phyloP scores from a whole-genome alignment of 2,888 invertebrate species.

The Osmoderma eremita region DNA sequence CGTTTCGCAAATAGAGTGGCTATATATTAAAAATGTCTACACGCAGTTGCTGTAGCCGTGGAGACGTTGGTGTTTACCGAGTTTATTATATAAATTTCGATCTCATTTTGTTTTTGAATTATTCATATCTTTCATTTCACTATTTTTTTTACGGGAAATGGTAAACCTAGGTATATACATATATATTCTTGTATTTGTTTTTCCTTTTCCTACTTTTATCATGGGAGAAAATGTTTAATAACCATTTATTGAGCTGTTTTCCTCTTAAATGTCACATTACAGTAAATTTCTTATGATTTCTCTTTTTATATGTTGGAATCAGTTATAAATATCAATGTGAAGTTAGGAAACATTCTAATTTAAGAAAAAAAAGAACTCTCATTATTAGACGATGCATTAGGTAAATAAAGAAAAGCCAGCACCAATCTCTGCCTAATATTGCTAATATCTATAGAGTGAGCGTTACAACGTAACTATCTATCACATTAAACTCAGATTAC shows the following conservation, averaged over 20 bases:
- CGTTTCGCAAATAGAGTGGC: slow-evolving; percentile 42
- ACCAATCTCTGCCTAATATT: no score
- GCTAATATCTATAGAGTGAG: not conserved
- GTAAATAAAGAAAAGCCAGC: no score
- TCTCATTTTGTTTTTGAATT: slow-evolving; percentile 26
- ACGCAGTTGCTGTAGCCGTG: not conserved
- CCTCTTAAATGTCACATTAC: no score
- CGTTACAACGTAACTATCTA: slow-evolving; percentile 38
- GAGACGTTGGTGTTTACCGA: slow-evolving; percentile 20
- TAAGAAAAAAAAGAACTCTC: no score
- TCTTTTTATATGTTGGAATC: no score
- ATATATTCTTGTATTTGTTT: not conserved
- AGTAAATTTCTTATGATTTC: no score
- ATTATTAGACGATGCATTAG: no score
- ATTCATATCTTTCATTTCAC: slow-evolving; percentile 13
- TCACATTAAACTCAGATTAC: slow-evolving; percentile 52
- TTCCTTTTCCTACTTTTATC: not conserved
- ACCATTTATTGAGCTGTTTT: no score
- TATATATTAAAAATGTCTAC: slow-evolving; percentile 43
- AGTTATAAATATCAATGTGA: no score
- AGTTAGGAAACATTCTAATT: no score
- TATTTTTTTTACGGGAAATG: not conserved
- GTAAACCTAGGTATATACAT: no score
- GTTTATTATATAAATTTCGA: slow-evolving; percentile 19
- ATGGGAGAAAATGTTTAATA: not conserved